Conservation (phyloP, 1,140 invertebrate genomes). For the Schlechtendalia chinensis region DNA sequence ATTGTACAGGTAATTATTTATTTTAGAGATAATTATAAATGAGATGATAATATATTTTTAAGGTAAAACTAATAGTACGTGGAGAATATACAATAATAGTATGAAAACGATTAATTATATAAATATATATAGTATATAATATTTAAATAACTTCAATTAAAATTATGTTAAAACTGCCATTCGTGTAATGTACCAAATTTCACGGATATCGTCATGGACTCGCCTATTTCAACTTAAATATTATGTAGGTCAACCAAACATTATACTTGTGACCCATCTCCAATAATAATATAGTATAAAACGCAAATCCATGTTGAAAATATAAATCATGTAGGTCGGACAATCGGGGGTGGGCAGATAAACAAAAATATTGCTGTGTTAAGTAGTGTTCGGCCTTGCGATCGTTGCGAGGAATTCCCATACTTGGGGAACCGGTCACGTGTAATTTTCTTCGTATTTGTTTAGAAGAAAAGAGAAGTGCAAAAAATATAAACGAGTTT, state of each 20-base stretch:
- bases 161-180: no score
- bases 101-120: no score
- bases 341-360: slow-evolving; percentile 33
- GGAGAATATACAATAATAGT: no score
- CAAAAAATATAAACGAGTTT: slow-evolving; percentile 28
- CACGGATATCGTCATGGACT: no score
- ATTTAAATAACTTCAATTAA: no score
- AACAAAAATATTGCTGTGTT: neutral
- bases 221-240: neutral
- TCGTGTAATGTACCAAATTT: no score
- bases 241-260: slow-evolving; percentile 15
- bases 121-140: no score
- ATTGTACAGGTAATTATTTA: no score
- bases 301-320: neutral
- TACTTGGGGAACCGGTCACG: slow-evolving; percentile 24
- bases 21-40: no score
- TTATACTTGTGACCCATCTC: no score
- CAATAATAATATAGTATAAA: neutral
- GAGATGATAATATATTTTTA: no score
- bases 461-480: neutral
- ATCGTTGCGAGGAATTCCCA: neutral
- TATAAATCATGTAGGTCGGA: slow-evolving; percentile 28
- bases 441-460: slow-evolving; percentile 31
- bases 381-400: slow-evolving; percentile 34
- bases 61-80: no score